Evolutionary conservation across 2,797 vertebrate genomes (phyloP).

Genomic region (Oophaga sylvatica): DNA sequence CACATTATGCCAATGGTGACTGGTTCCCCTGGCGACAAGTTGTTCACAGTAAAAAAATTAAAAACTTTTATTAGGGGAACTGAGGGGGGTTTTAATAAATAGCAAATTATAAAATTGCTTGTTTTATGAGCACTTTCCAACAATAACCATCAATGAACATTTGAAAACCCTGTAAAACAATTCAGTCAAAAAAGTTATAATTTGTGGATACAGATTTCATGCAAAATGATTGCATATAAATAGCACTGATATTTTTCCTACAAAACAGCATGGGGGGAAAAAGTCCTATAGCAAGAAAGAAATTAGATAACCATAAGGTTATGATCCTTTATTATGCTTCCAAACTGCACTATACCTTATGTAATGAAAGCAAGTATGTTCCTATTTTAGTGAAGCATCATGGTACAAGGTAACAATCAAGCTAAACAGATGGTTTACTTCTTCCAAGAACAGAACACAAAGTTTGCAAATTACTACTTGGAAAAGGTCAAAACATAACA

Average conservation of each 20-base stretch:
- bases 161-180: too few relatives aligned
- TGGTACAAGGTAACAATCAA: constrained; percentile 23
- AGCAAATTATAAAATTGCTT: too few relatives aligned
- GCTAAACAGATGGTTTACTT: constrained; percentile 26
- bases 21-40: too few relatives aligned
- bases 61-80: too few relatives aligned
- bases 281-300: background rate
- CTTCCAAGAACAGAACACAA: constrained; percentile 27
- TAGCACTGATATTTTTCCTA: background rate
- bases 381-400: background rate
- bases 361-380: background rate
- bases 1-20: too few relatives aligned
- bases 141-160: too few relatives aligned
- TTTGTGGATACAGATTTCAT: background rate
- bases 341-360: background rate
- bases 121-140: too few relatives aligned
- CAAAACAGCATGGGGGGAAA: background rate
- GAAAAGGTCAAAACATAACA: constrained; percentile 8
- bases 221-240: background rate
- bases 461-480: constrained; percentile 6
- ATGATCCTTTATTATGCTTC: background rate
- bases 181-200: background rate
- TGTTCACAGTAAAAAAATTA: too few relatives aligned
- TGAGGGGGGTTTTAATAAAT: too few relatives aligned
- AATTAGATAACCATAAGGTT: background rate